Base-by-base conservation (phyloP, 2,888 invertebrate genomes). In the Molorchus minor region DNA sequence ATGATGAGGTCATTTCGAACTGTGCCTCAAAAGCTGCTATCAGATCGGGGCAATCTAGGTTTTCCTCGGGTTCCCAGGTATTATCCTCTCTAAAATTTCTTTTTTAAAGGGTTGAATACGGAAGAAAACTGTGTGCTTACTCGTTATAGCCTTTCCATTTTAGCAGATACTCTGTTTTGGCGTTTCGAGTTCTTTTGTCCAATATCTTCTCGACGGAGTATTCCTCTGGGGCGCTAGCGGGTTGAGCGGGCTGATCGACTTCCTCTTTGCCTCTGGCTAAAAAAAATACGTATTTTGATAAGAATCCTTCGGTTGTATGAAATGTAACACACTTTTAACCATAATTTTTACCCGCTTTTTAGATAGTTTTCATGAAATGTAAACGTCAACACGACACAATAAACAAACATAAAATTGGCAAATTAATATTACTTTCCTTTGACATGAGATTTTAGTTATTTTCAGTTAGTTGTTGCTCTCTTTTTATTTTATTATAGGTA, bases 61-160 rank as follows among this genome's bases (percentile, higher is more conserved):
- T 88, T 58, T 85, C 85, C 76, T 93, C 92, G 0, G 93, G 93
- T 77, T 94, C 93, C 93, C 93, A 94, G 0, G 93, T 91, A 72
- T 93, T 91, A 66, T 89, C 88, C 62, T 78, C 77, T 47, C 80
- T 80, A 63, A 44, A 70, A 64, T 58, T 49, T 15, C 36, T 38
- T 36, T 16, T 16, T 13, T 16, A 16, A 36, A 8, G 3, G 36
- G 3, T 21, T 3, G 10, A 10, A 13, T 16, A 30, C 13, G n/a
- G 4, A 45, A 25, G 7, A 15, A 7, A 13, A 16, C 3, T 36
- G 12, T 43, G 29, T 52, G 45, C 83, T 81, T 80, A 88, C 86
- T 87, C 81, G 17, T 85, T 85, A 75, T 88, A 88, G 2, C 87
- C 87, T 77, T 85, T 88, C 88, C 88, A 88, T 73, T 88, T 88